phyloP scores from a whole-genome alignment of 2,113 vertebrate species.

The Paraplagusia blochii region DNA sequence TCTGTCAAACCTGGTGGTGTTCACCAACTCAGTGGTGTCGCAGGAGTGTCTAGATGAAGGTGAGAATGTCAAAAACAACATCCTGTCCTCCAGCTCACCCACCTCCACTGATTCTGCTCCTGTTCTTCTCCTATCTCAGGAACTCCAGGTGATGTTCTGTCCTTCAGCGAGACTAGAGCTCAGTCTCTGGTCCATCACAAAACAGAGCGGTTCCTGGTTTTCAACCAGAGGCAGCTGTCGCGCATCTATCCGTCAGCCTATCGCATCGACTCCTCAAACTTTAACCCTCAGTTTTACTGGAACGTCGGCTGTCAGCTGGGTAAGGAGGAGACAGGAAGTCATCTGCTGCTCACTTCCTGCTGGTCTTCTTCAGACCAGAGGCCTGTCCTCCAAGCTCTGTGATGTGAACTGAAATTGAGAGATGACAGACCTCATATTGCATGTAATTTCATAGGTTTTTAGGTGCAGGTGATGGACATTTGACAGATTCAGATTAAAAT shows the following conservation, averaged over 20 bases:
- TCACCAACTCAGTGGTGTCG: slow-evolving; percentile 92
- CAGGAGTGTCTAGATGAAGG: slow-evolving; percentile 94
- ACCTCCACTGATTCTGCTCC: neutral
- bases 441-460: too few species aligned
- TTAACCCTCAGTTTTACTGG: slow-evolving; percentile 96
- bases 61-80: slow-evolving; percentile 42
- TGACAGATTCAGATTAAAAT: too few species aligned
- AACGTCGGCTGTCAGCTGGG: slow-evolving; percentile 94
- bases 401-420: too few species aligned
- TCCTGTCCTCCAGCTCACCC: neutral
- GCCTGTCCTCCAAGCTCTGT: too few species aligned
- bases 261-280: slow-evolving; percentile 96
- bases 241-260: slow-evolving; percentile 96
- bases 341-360: neutral
- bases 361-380: too few species aligned
- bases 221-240: slow-evolving; percentile 94
- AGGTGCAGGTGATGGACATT: too few species aligned
- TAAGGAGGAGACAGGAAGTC: slow-evolving; percentile 51
- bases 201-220: slow-evolving; percentile 86
- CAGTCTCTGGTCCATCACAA: slow-evolving; percentile 92
- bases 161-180: slow-evolving; percentile 92
- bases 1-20: slow-evolving; percentile 92
- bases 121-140: slow-evolving; percentile 68
- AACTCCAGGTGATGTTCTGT: slow-evolving; percentile 88
- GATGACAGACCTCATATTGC: too few species aligned